A percentile compares a stretch with the other conserved stretches of the same genome.
These are phyloP conservation scores for Porites lobata DNA, from an alignment of 92 coral and sea anemone genomes.

Conservation along the genomic window DNA sequence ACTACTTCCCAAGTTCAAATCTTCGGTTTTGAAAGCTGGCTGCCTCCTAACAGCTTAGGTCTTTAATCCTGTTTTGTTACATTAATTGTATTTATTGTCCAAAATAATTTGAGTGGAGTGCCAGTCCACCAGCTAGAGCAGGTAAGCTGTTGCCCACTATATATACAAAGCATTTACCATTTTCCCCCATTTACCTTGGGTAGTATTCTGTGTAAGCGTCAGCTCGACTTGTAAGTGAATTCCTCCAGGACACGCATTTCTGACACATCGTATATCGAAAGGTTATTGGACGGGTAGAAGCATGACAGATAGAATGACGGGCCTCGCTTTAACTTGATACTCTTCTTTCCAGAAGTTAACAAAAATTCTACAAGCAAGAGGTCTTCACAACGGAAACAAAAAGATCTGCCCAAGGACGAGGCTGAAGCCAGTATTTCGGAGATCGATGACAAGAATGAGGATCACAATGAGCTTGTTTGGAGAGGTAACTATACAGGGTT, in stretches of 20 bases:
- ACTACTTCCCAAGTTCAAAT: no score
- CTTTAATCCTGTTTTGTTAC: no score
- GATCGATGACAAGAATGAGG: neutral
- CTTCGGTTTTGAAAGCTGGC: no score
- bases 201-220: no score
- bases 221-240: no score
- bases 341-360: neutral
- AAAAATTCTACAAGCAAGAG: neutral
- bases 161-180: no score
- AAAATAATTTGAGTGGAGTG: no score
- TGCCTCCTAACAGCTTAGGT: no score
- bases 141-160: no score
- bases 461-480: neutral
- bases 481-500: neutral
- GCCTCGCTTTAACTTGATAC: neutral
- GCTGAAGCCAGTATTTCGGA: neutral
- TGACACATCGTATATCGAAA: neutral
- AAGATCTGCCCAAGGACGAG: neutral
- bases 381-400: neutral
- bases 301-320: neutral
- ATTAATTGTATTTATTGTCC: no score
- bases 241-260: neutral
- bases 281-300: neutral
- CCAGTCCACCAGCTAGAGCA: no score
- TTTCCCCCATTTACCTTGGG: no score